phyloP scores from a whole-genome alignment of 2,113 vertebrate genomes.

The Nibea albiflora region DNA sequence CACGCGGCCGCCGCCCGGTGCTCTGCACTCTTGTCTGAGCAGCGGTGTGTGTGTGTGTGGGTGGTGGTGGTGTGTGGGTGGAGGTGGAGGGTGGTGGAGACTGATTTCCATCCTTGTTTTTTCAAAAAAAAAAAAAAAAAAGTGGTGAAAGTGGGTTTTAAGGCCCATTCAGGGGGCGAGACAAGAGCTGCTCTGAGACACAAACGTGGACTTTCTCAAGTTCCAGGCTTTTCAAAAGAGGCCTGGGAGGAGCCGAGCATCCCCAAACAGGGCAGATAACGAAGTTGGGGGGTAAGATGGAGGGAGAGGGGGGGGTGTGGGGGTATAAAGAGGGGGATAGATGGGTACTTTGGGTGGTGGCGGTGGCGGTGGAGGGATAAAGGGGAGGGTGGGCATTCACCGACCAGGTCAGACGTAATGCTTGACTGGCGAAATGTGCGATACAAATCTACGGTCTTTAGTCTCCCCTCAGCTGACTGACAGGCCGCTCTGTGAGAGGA shows the following conservation, averaged over 20 bases:
- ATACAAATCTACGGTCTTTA: conserved; percentile 78
- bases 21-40: background rate
- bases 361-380: background rate
- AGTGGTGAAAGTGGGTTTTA: conserved; percentile 54
- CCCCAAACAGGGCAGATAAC: conserved; percentile 69
- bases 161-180: conserved; percentile 62
- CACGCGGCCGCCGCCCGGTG: background rate
- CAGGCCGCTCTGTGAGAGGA: conserved; percentile 55
- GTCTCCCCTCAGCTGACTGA: conserved; percentile 69
- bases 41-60: no score
- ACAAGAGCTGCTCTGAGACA: conserved; percentile 62
- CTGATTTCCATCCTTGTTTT: background rate
- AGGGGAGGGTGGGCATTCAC: conserved; percentile 58
- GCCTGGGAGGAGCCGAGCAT: conserved; percentile 62
- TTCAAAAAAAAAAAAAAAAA: background rate
- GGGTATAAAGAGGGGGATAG: conserved; percentile 28
- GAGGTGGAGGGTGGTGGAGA: no score
- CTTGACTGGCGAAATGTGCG: conserved; percentile 72
- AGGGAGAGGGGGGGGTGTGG: conserved; percentile 5
- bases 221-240: conserved; percentile 72
- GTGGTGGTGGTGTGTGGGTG: fast-evolving
- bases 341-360: background rate
- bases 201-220: conserved; percentile 77
- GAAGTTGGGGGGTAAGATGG: conserved; percentile 24
- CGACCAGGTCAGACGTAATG: conserved; percentile 74